phyloP scores from a whole-genome alignment of 1,140 invertebrate species.

The Varroa destructor region DNA sequence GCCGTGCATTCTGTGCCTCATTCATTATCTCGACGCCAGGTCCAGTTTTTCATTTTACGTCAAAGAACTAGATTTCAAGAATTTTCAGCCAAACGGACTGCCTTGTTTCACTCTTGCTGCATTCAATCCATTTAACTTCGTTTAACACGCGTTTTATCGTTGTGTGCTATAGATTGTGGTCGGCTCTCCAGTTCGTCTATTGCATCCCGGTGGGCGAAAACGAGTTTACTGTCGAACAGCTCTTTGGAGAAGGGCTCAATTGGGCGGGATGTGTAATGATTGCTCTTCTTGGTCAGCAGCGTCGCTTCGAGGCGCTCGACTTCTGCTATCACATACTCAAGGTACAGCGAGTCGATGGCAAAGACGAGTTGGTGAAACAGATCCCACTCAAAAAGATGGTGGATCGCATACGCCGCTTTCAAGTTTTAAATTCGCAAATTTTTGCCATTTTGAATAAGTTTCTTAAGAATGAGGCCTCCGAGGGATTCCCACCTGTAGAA shows the following conservation, averaged over 20 bases:
- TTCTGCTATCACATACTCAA: slow-evolving; percentile 96
- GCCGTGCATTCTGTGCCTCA: too few species aligned
- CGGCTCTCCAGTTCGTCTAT: slow-evolving; percentile 93
- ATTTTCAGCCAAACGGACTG: too few species aligned
- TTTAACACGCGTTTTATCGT: background rate
- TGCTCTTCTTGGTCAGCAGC: slow-evolving; percentile 84
- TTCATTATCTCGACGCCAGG: too few species aligned
- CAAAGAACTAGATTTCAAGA: too few species aligned
- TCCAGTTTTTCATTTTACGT: too few species aligned
- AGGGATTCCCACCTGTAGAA: slow-evolving; percentile 72
- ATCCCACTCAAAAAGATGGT: slow-evolving; percentile 92
- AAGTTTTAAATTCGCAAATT: slow-evolving; percentile 95
- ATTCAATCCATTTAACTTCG: background rate
- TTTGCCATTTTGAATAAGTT: slow-evolving; percentile 95
- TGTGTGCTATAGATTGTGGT: slow-evolving; percentile 61
- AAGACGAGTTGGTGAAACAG: slow-evolving; percentile 86
- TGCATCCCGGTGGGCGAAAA: slow-evolving; percentile 93
- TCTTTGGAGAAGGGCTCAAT: slow-evolving; percentile 95
- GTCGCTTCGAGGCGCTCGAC: slow-evolving; percentile 92
- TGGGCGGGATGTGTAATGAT: slow-evolving; percentile 99
- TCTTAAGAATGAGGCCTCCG: slow-evolving; percentile 60
- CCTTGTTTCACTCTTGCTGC: too few species aligned
- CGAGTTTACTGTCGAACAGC: slow-evolving; percentile 92
- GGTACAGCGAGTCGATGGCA: slow-evolving; percentile 89
- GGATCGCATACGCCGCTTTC: slow-evolving; percentile 88